These are phyloP conservation scores for Cecidostiba fungosa DNA, from an alignment of 2,888 invertebrate genomes.

Conservation along the genomic window DNA sequence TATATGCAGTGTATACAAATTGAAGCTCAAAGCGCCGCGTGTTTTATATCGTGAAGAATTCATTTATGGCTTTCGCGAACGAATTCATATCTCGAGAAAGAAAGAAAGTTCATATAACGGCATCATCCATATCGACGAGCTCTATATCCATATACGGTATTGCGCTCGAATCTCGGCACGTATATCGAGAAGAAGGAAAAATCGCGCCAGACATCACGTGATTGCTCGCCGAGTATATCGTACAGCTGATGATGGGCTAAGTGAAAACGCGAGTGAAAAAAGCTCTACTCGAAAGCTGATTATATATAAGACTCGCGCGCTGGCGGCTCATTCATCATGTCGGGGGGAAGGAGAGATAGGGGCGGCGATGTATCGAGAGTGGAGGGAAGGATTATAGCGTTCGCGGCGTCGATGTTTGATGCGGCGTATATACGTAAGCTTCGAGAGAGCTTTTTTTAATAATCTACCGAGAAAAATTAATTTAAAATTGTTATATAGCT, in stretches of 20 bases:
- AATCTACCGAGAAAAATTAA: too few relatives aligned
- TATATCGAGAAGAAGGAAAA: neutral
- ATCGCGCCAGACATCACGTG: slow-evolving; percentile 13
- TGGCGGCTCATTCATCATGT: slow-evolving; percentile 41
- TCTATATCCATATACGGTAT: neutral
- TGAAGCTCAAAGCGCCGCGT: too few relatives aligned
- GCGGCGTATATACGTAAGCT: too few relatives aligned
- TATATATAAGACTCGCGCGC: slow-evolving; percentile 19
- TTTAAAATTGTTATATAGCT: too few relatives aligned
- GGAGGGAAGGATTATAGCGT: neutral
- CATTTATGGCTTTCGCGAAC: too few relatives aligned
- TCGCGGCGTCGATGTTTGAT: neutral
- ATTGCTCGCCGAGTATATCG: neutral
- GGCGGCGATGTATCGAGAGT: slow-evolving; percentile 10
- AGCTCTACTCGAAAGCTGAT: slow-evolving; percentile 21
- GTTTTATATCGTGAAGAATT: neutral
- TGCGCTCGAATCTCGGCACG: slow-evolving; percentile 3
- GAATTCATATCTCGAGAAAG: neutral
- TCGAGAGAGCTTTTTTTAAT: too few relatives aligned
- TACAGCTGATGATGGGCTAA: neutral
- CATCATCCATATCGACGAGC: slow-evolving; percentile 10
- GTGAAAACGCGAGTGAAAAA: slow-evolving; percentile 17
- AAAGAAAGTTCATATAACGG: neutral
- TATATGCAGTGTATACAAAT: too few relatives aligned
- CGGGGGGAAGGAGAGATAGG: neutral